Percentiles rank a stretch among this genome's conserved stretches.
phyloP scores from a whole-genome alignment of 1,140 invertebrate genomes.

The Drosophila melanogaster region DNA sequence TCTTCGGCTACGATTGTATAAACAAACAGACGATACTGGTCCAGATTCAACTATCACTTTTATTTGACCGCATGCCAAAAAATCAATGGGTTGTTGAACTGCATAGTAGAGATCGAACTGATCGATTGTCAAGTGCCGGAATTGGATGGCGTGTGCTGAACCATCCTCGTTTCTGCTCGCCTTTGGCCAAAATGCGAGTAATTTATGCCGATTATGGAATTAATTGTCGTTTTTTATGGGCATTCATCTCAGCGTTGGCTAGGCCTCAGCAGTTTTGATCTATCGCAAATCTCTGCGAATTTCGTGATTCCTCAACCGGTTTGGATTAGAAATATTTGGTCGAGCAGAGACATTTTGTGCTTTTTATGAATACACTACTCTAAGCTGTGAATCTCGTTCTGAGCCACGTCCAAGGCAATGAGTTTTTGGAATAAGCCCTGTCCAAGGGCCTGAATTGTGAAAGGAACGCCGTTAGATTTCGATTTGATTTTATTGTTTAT shows the following conservation, averaged over 20 bases:
- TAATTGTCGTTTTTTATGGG: slow-evolving; percentile 51
- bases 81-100: slow-evolving; percentile 72
- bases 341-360: slow-evolving; percentile 18
- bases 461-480: slow-evolving; percentile 45
- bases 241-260: slow-evolving; percentile 27
- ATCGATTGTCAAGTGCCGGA: slow-evolving; percentile 59
- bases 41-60: slow-evolving; percentile 76
- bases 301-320: slow-evolving; percentile 30
- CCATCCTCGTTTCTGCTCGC: slow-evolving; percentile 49
- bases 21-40: slow-evolving; percentile 47
- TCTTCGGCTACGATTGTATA: slow-evolving; percentile 29
- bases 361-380: slow-evolving; percentile 4
- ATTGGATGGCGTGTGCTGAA: slow-evolving; percentile 57
- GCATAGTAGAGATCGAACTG: slow-evolving; percentile 39
- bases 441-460: slow-evolving; percentile 50
- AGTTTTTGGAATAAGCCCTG: slow-evolving; percentile 42
- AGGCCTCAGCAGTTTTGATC: slow-evolving; percentile 41
- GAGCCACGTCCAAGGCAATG: slow-evolving; percentile 54
- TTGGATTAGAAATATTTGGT: slow-evolving; percentile 15
- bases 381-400: slow-evolving; percentile 43
- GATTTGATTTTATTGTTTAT: slow-evolving; percentile 40
- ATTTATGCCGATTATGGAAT: slow-evolving; percentile 64
- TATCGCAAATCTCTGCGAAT: slow-evolving; percentile 30
- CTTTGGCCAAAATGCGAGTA: slow-evolving; percentile 50
- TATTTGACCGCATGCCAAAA: slow-evolving; percentile 45